Percentiles rank a stretch among this genome's conserved stretches.
Conservation (phyloP, 1,140 invertebrate genomes). For the Sitophilus oryzae region DNA sequence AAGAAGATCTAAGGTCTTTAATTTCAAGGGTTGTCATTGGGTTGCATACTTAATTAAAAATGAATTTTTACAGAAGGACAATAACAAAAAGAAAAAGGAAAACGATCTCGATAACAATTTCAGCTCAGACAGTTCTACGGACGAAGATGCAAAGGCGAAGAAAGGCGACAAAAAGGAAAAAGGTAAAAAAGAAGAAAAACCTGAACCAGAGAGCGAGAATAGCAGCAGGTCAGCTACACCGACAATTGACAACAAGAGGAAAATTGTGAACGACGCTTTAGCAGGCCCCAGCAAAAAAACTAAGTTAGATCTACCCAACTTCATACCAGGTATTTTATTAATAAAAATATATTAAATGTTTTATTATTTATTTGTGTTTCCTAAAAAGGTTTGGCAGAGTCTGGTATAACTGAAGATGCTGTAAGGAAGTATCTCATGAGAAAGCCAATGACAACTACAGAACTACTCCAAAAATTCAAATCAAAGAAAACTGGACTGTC, state of each 20-base stretch:
- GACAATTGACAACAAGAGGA: conserved; percentile 41
- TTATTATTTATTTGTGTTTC: not conserved
- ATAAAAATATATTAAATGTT: not conserved
- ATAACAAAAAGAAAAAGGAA: conserved; percentile 58
- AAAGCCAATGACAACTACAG: conserved; percentile 94
- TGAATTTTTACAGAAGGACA: conserved; percentile 45
- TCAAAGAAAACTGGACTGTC: conserved; percentile 87
- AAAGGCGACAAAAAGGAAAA: conserved; percentile 43
- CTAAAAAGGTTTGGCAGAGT: conserved; percentile 54
- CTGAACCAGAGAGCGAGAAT: conserved; percentile 45
- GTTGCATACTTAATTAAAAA: too few relatives aligned
- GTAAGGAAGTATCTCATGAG: conserved; percentile 87
- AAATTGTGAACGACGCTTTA: conserved; percentile 35
- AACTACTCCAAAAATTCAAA: conserved; percentile 91
- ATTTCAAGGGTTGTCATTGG: too few relatives aligned
- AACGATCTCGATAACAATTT: conserved; percentile 63
- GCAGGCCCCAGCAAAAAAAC: conserved; percentile 51
- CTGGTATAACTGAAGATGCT: conserved; percentile 89
- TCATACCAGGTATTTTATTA: conserved; percentile 24
- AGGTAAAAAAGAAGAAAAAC: conserved; percentile 44
- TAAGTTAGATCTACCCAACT: conserved; percentile 49
- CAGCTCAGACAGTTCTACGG: conserved; percentile 70
- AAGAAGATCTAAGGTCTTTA: too few relatives aligned
- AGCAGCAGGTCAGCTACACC: conserved; percentile 61
- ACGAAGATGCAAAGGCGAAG: conserved; percentile 53